Conservation (phyloP, 2,797 vertebrate species). For the Myotis vivesi region DNA sequence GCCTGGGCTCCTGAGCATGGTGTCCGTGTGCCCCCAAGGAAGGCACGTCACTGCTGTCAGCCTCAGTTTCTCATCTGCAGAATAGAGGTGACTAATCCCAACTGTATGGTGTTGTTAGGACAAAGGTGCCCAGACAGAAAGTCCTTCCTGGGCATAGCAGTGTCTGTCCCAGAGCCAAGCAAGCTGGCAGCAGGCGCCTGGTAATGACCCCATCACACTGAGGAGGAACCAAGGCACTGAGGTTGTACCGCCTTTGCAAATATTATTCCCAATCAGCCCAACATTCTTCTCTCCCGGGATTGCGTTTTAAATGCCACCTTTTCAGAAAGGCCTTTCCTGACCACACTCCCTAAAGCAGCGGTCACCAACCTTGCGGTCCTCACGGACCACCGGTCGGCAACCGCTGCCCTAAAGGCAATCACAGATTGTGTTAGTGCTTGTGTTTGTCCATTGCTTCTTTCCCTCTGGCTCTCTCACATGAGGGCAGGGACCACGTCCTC, state of each 20-base stretch:
- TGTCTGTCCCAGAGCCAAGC: neutral
- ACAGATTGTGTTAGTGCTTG: rapidly evolving
- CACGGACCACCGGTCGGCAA: no score
- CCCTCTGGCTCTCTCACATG: rapidly evolving
- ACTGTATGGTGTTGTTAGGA: neutral
- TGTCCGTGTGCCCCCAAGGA: neutral
- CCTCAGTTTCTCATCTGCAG: neutral
- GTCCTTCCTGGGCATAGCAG: neutral
- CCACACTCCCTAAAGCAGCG: neutral
- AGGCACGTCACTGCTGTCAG: neutral
- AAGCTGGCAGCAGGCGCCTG: neutral
- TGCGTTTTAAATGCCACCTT: neutral
- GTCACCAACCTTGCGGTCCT: no score
- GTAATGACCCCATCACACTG: rapidly evolving
- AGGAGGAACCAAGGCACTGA: neutral
- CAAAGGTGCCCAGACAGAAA: neutral
- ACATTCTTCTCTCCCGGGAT: neutral
- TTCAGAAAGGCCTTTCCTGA: neutral
- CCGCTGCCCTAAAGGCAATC: neutral
- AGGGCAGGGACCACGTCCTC: neutral
- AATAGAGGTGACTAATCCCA: neutral
- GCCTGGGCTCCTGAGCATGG: neutral
- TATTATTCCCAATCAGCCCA: neutral
- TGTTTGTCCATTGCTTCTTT: neutral
- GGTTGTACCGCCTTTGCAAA: neutral